Conservation (phyloP, 2,797 vertebrate species). For the Sebastes flavidus region DNA sequence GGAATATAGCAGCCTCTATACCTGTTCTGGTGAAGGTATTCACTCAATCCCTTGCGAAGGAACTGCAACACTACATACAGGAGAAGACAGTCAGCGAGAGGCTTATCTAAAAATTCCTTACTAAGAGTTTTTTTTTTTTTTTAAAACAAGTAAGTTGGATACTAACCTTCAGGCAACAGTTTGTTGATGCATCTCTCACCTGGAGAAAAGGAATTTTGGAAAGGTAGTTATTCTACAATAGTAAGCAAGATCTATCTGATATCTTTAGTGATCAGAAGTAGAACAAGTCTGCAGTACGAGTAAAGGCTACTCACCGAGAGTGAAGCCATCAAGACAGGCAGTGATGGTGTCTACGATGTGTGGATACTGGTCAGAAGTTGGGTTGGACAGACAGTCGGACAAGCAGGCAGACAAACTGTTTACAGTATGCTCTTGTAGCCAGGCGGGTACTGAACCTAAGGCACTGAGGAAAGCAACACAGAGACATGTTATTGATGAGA, state of each 20-base stretch:
- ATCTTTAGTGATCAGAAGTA: not conserved
- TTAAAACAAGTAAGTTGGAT: not conserved
- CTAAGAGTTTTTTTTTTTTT: not conserved
- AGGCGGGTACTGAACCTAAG: slow-evolving; percentile 82
- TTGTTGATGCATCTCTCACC: slow-evolving; percentile 86
- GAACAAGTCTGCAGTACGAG: not conserved
- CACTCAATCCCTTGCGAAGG: slow-evolving; percentile 83
- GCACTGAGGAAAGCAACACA: slow-evolving; percentile 76
- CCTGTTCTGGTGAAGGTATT: slow-evolving; percentile 89
- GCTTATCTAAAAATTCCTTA: not conserved
- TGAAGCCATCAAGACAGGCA: slow-evolving; percentile 89
- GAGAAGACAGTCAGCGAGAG: slow-evolving; percentile 14
- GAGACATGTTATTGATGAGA: not conserved
- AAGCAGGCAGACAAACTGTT: slow-evolving; percentile 83
- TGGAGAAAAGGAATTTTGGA: slow-evolving; percentile 54
- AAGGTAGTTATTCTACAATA: not conserved
- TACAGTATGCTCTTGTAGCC: slow-evolving; percentile 70
- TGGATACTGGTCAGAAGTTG: slow-evolving; percentile 74
- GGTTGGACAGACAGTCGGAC: slow-evolving; percentile 80
- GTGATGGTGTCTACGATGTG: slow-evolving; percentile 86
- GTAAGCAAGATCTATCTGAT: not conserved
- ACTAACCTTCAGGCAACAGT: slow-evolving; percentile 88
- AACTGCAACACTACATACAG: slow-evolving; percentile 88
- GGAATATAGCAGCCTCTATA: slow-evolving; percentile 40
- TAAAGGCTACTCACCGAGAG: slow-evolving; percentile 80